Conservation (phyloP, 2,888 invertebrate genomes). For the Ochropleura leucogaster region DNA sequence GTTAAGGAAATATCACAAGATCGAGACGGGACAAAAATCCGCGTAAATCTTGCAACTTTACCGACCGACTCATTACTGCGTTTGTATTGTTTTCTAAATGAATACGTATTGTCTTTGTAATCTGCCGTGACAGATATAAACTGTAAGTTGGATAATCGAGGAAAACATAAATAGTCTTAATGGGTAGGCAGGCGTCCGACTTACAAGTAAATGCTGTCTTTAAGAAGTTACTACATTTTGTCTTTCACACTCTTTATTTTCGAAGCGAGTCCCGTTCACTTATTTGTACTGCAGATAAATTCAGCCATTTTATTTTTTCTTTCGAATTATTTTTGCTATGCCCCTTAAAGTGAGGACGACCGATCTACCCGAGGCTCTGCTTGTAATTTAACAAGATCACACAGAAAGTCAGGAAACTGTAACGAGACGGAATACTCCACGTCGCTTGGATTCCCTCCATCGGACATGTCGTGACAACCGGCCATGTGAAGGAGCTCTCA, state of each 20-base stretch:
- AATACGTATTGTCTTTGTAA: slow-evolving; percentile 60
- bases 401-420: slow-evolving; percentile 71
- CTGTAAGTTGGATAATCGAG: slow-evolving; percentile 52
- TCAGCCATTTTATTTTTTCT: slow-evolving; percentile 14
- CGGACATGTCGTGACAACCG: slow-evolving; percentile 68
- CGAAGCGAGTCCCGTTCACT: slow-evolving; percentile 16
- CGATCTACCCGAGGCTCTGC: slow-evolving; percentile 30
- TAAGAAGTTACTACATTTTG: slow-evolving; percentile 43
- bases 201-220: slow-evolving; percentile 48
- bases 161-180: slow-evolving; percentile 60
- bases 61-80: slow-evolving; percentile 59
- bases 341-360: slow-evolving; percentile 35
- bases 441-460: slow-evolving; percentile 64
- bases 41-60: slow-evolving; percentile 68
- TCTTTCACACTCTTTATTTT: slow-evolving; percentile 56
- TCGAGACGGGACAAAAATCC: slow-evolving; percentile 75
- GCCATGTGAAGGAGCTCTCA: slow-evolving; percentile 57
- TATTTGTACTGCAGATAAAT: slow-evolving; percentile 16
- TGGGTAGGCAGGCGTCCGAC: slow-evolving; percentile 35
- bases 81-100: slow-evolving; percentile 68
- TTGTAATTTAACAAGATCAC: slow-evolving; percentile 61
- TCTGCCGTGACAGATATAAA: slow-evolving; percentile 52
- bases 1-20: slow-evolving; percentile 81
- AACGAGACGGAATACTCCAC: slow-evolving; percentile 68
- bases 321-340: slow-evolving; percentile 23